These are phyloP conservation scores for Caenorhabditis angaria DNA, from an alignment of 2,888 invertebrate species.

Conservation along the genomic window DNA sequence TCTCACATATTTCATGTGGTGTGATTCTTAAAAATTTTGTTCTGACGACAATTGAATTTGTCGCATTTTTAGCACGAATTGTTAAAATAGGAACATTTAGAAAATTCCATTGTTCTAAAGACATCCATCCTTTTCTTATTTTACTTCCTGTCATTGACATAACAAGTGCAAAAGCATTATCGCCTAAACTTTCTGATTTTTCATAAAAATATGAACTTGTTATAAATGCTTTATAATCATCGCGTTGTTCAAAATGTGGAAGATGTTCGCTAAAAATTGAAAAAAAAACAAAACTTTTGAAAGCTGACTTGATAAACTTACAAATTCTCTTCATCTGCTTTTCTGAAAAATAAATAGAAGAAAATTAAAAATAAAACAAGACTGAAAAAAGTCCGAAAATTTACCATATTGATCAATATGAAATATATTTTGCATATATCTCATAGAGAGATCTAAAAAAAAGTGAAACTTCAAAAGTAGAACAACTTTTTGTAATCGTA, in stretches of 20 bases:
- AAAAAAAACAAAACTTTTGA: neutral
- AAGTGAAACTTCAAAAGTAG: neutral
- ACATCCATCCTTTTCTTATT: neutral
- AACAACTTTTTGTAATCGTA: neutral
- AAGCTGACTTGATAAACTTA: no score
- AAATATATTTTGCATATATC: neutral
- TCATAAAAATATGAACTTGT: constrained; percentile 30
- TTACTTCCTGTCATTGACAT: constrained; percentile 7
- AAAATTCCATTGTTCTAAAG: neutral
- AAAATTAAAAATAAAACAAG: neutral
- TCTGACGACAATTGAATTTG: constrained; percentile 20
- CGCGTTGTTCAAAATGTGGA: constrained; percentile 3
- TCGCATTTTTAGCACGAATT: constrained; percentile 9
- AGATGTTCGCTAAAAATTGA: neutral
- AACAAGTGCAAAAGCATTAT: constrained; percentile 30
- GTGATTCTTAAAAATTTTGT: constrained; percentile 39
- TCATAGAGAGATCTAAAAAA: neutral
- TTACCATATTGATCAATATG: no score
- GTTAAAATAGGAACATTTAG: neutral
- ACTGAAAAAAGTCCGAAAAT: no score
- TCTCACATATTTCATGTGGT: constrained; percentile 42
- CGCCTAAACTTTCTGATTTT: constrained; percentile 27
- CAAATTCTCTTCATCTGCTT: no score
- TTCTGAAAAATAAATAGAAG: neutral
- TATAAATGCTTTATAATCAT: constrained; percentile 21